Conservation (phyloP, 2,797 vertebrate species). For the Tadarida brasiliensis region DNA sequence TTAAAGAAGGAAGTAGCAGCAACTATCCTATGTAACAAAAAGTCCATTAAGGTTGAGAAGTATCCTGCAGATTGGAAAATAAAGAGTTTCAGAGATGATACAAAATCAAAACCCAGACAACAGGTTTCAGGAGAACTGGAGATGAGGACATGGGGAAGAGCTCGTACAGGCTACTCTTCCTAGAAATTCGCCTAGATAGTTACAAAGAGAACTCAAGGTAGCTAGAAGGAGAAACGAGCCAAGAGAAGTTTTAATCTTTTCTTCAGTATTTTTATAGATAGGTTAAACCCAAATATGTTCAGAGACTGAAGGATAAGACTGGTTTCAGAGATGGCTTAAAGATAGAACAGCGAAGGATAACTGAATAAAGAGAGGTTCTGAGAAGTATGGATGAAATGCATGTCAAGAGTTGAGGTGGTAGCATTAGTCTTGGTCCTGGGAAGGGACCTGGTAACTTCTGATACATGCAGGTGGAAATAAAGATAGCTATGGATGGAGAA, state of each 20-base stretch:
- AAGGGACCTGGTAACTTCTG: not conserved
- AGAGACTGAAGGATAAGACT: not conserved
- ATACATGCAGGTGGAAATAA: not conserved
- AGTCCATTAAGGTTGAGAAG: not conserved
- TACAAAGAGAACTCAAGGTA: not conserved
- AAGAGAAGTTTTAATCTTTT: not conserved
- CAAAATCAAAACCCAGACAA: not conserved
- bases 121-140: not conserved
- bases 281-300: not conserved
- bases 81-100: constrained; percentile 4
- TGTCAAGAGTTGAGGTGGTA: not conserved
- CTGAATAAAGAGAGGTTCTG: not conserved
- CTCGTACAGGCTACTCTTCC: not conserved
- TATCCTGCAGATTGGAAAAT: not conserved
- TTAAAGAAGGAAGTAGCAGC: not conserved
- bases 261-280: not conserved
- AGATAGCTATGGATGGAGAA: not conserved
- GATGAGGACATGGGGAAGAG: not conserved
- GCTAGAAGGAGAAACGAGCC: not conserved
- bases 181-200: not conserved
- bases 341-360: not conserved
- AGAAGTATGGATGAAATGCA: not conserved
- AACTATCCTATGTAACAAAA: not conserved
- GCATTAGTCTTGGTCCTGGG: not conserved
- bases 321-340: not conserved